Evolutionary conservation across 2,888 invertebrate species (phyloP).

Genomic region (Bedellia somnulentella): DNA sequence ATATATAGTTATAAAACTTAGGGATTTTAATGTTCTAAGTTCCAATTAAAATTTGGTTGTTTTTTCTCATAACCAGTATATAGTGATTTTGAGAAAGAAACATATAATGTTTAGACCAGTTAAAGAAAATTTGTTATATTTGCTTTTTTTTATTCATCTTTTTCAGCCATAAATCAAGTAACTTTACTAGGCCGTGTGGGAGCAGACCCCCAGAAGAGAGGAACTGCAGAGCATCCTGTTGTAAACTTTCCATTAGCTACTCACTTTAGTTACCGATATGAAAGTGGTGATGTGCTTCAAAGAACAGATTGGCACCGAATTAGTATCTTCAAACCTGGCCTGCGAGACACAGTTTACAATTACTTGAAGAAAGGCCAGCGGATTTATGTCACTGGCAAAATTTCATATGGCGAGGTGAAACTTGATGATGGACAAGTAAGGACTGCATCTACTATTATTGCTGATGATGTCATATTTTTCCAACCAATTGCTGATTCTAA

Average conservation of each 20-base stretch:
- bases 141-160: no score
- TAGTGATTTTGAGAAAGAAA: no score
- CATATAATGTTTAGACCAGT: no score
- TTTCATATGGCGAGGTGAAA: slow-evolving; percentile 84
- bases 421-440: slow-evolving; percentile 73
- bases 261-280: slow-evolving; percentile 81
- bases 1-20: no score
- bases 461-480: slow-evolving; percentile 87
- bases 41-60: no score
- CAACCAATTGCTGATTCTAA: slow-evolving; percentile 29
- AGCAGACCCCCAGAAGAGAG: slow-evolving; percentile 84
- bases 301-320: slow-evolving; percentile 92
- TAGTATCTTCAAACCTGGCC: slow-evolving; percentile 81
- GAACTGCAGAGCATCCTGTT: slow-evolving; percentile 80
- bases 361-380: slow-evolving; percentile 86
- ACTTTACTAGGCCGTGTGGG: slow-evolving; percentile 86
- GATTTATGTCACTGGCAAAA: slow-evolving; percentile 77
- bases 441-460: slow-evolving; percentile 78
- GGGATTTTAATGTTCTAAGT: no score
- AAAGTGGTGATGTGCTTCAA: slow-evolving; percentile 77
- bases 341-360: slow-evolving; percentile 77
- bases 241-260: slow-evolving; percentile 89
- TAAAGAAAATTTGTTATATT: no score
- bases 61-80: no score
- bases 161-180: slow-evolving; percentile 75